Evolutionary conservation across 92 coral and sea anemone genomes (phyloP).

Genomic region (Porites evermanni): DNA sequence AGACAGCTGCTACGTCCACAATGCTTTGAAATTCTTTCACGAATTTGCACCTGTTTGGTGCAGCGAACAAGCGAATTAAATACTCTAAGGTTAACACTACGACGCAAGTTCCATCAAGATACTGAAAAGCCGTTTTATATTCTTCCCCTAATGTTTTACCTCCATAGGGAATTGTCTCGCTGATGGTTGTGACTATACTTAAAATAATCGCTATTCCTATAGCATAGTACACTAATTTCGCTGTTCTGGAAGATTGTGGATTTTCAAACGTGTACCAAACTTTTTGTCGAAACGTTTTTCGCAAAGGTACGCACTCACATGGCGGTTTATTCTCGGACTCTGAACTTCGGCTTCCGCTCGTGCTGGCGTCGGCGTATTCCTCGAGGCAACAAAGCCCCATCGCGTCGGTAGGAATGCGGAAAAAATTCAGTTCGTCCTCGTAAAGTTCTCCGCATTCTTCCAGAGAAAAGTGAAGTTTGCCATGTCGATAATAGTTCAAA

Average conservation of each 20-base stretch:
- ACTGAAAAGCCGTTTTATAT: slow-evolving; percentile 66
- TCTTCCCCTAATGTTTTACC: slow-evolving; percentile 77
- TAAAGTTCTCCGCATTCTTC: slow-evolving; percentile 87
- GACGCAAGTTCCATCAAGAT: slow-evolving; percentile 89
- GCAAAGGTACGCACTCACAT: slow-evolving; percentile 59
- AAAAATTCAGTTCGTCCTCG: slow-evolving; percentile 87
- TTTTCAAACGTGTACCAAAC: slow-evolving; percentile 88
- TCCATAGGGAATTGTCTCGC: slow-evolving; percentile 88
- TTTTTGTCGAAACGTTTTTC: slow-evolving; percentile 60
- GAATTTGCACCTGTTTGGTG: slow-evolving; percentile 82
- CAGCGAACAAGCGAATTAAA: slow-evolving; percentile 79
- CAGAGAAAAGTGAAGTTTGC: slow-evolving; percentile 88
- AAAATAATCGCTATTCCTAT: slow-evolving; percentile 85
- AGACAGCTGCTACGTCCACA: slow-evolving; percentile 87
- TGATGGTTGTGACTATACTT: slow-evolving; percentile 82
- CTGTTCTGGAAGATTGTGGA: slow-evolving; percentile 70
- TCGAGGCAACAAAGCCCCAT: slow-evolving; percentile 90
- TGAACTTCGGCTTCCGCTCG: slow-evolving; percentile 17
- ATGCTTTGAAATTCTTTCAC: slow-evolving; percentile 87
- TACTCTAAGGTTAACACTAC: slow-evolving; percentile 85
- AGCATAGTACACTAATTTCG: slow-evolving; percentile 69
- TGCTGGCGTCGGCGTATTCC: slow-evolving; percentile 77
- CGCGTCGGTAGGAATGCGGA: slow-evolving; percentile 81
- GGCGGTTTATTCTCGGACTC: slow-evolving; percentile 16
- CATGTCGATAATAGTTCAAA: slow-evolving; percentile 90